Evolutionary conservation across 1,140 invertebrate genomes (phyloP), one percentile per base, ranked within the genome.

Genomic region (Homalodisca vitripennis): DNA sequence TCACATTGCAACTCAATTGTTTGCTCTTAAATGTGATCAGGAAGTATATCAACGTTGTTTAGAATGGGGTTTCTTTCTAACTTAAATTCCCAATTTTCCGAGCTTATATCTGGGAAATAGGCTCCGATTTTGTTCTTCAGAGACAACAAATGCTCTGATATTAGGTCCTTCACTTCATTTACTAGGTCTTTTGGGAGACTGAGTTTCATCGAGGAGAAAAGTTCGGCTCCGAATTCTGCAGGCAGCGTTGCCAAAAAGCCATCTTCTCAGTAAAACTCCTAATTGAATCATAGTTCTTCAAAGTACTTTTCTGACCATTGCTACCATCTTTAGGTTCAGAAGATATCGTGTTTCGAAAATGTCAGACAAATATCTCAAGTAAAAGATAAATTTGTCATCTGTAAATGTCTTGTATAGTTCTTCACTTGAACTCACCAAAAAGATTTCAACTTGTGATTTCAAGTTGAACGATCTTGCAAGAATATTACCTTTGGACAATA

Each of bases 291-390:
- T n/a, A n/a, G n/a, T n/a, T n/a, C n/a, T n/a, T n/a, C n/a, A n/a
- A n/a, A 12, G n/a, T 20, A 74, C 53, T 24, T 24, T 27, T 68
- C 60, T 17, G 74, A 69, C 30, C 65, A 46, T 24, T 75, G 71
- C 63, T 76, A 69, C 66, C 67, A 76, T 30, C 77, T 20, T 31
- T 72, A 60, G 34, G 63, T 64, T 70, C 55, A 77, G 70, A 55
- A 77, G 65, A 67, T 74, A 74, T 29, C 70, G 74, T 70, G 70
- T 51, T 64, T 30, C 1, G 31, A 32, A 34, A 34, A 14, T 64
- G 62, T 17, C 29, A n/a, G 20, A 64, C 20, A 55, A 13, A n/a
- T n/a, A 64, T 64, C 17, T 30, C 62, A 64, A 34, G 62, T 34
- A 34, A 32, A 32, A 34, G 62, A 64, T 32, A 64, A 32, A 64